These are phyloP conservation scores for Ctenosaura bakeri DNA, from an alignment of 2,797 vertebrate species.

Conservation along the genomic window DNA sequence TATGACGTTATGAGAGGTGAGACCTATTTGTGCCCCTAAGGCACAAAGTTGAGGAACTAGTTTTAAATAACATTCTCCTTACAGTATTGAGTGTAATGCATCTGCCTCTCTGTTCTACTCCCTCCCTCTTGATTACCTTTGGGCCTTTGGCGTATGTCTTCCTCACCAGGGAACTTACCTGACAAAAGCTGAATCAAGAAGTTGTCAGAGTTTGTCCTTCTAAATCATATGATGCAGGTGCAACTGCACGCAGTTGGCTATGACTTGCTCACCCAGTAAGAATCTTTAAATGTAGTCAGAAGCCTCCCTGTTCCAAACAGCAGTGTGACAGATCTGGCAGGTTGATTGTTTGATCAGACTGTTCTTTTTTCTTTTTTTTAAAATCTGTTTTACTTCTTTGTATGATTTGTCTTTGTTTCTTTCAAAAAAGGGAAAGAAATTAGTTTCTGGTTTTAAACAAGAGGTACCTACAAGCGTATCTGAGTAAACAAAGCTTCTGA, in stretches of 20 bases:
- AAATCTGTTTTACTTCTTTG: slow-evolving; percentile 19
- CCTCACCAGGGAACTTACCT: slow-evolving; percentile 31
- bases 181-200: slow-evolving; percentile 60
- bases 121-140: slow-evolving; percentile 35
- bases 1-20: slow-evolving; percentile 32
- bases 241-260: slow-evolving; percentile 30
- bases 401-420: neutral
- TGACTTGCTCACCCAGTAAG: slow-evolving; percentile 33
- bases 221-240: slow-evolving; percentile 33
- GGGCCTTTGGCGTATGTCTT: slow-evolving; percentile 32
- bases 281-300: slow-evolving; percentile 43
- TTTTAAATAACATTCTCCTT: slow-evolving; percentile 48
- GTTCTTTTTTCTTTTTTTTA: too few relatives aligned
- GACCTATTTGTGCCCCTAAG: slow-evolving; percentile 36
- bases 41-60: slow-evolving; percentile 21
- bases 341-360: neutral
- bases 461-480: neutral
- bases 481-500: too few relatives aligned
- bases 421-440: neutral
- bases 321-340: neutral
- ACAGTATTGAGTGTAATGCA: neutral
- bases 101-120: accelerated
- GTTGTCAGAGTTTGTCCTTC: slow-evolving; percentile 66
- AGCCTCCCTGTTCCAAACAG: neutral
- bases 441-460: slow-evolving; percentile 43